Conservation (phyloP, 1,140 invertebrate genomes). For the Luehdorfia chinensis region DNA sequence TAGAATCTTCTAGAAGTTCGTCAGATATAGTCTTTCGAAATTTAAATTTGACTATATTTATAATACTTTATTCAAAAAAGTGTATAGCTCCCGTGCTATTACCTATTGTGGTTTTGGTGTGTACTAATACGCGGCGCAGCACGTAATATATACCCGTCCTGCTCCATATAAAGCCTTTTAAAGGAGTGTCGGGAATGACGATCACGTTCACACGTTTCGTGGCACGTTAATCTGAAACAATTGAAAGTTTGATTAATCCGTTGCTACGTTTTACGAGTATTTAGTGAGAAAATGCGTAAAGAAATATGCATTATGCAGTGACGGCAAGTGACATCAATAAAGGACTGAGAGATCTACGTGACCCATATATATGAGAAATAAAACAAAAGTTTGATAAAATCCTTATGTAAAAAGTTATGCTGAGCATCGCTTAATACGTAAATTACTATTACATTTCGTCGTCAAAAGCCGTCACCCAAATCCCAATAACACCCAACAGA, state of each 20-base stretch:
- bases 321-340: too few species aligned
- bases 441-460: too few species aligned
- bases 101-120: conserved; percentile 54
- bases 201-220: conserved; percentile 42
- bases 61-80: conserved; percentile 17
- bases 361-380: too few species aligned
- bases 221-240: conserved; percentile 60
- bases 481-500: too few species aligned
- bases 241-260: conserved; percentile 33
- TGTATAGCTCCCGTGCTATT: conserved; percentile 39
- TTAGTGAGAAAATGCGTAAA: too few species aligned
- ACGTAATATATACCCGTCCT: conserved; percentile 50
- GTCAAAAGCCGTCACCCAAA: too few species aligned
- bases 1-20: conserved; percentile 29
- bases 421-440: too few species aligned
- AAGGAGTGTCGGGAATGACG: conserved; percentile 30
- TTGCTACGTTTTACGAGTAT: conserved; percentile 13
- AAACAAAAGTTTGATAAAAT: too few species aligned
- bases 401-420: too few species aligned
- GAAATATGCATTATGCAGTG: too few species aligned
- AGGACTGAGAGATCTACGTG: too few species aligned
- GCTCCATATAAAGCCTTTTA: conserved; percentile 68
- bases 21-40: conserved; percentile 38
- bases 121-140: conserved; percentile 51
- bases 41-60: conserved; percentile 22